Percentiles rank a stretch among this genome's conserved stretches.
Conservation (phyloP, 2,797 vertebrate genomes). For the Octomys mimax region DNA sequence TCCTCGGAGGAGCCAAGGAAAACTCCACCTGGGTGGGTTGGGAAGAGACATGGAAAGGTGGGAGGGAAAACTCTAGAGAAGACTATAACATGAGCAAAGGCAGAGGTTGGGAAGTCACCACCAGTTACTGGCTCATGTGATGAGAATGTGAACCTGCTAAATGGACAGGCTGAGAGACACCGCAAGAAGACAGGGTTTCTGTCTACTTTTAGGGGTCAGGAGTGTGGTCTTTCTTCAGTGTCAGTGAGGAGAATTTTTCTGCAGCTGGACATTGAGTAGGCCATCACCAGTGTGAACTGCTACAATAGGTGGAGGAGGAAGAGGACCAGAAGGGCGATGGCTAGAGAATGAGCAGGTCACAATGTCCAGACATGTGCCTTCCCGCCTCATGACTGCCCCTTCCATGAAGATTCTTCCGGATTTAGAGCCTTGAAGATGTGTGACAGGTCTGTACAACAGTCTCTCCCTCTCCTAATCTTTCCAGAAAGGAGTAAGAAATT, state of each 20-base stretch:
- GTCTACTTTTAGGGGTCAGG: background rate
- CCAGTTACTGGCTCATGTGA: background rate
- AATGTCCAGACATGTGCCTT: background rate
- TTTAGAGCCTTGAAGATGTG: background rate
- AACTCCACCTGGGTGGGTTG: background rate
- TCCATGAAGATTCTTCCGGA: background rate
- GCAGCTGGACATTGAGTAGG: background rate
- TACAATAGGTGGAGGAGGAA: background rate
- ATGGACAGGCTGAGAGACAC: background rate
- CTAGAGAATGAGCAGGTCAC: background rate
- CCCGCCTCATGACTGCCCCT: background rate
- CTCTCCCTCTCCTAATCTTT: background rate
- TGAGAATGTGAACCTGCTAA: background rate
- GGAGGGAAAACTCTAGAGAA: background rate
- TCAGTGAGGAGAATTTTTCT: background rate
- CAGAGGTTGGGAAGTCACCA: background rate
- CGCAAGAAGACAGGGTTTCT: background rate
- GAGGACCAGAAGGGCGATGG: background rate
- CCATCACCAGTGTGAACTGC: background rate
- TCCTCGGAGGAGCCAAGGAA: background rate
- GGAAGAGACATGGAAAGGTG: background rate
- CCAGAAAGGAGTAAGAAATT: background rate
- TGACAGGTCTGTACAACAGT: background rate
- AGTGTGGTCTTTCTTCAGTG: background rate
- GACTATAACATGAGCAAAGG: background rate